Evolutionary conservation across 2,113 vertebrate genomes (phyloP), one percentile per base, ranked within the genome.

Genomic region (Corythornis cristatus): DNA sequence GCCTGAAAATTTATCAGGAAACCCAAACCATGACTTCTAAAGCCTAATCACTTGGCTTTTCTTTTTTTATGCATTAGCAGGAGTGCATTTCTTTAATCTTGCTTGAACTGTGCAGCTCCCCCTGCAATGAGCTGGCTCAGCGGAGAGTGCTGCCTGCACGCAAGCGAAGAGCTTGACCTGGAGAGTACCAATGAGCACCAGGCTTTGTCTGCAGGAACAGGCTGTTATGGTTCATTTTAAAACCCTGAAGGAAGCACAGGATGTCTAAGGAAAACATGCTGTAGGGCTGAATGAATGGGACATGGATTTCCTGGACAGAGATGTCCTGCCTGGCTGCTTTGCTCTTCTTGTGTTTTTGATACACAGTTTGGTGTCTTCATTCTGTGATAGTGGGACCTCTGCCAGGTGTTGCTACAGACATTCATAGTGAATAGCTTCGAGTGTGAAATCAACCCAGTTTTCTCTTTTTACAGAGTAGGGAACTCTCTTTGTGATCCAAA

Each of bases 401-500:
- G 95, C 94, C 94, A 96, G 94, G 88, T 93, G 83, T 61, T 93
- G 91, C 93, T 91, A 60, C 82, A 96, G 93, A 71, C 91, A 76
- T 94, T 93, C 95, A 88, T 33, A 65, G 85, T 86, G 89, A 96
- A 95, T 89, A 84, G 96, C 89, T 96, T 93, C 68, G 91, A 95
- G 93, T 93, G 89, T 95, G 89, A 96, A 96, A 96, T 95, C 95
- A 96, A 96, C 93, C 89, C 83, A 95, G 94, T 96, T 96, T 90
- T 96, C 91, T 91, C 96, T 81, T 93, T 95, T 93, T 92, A 62
- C 64, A 94, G 91, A 77, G 84, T 19, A 93, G 78, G 94, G 84
- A 96, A 94, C 93, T 96, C 93, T 95, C 87, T 96, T 96, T 96
- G 96, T 96, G 85, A 95, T 93, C 89, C 91, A 93, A 95, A 95